Percentiles rank a stretch among this genome's conserved stretches.
These are phyloP conservation scores for Gambelia wislizenii DNA, from an alignment of 2,797 vertebrate species.

Conservation along the genomic window DNA sequence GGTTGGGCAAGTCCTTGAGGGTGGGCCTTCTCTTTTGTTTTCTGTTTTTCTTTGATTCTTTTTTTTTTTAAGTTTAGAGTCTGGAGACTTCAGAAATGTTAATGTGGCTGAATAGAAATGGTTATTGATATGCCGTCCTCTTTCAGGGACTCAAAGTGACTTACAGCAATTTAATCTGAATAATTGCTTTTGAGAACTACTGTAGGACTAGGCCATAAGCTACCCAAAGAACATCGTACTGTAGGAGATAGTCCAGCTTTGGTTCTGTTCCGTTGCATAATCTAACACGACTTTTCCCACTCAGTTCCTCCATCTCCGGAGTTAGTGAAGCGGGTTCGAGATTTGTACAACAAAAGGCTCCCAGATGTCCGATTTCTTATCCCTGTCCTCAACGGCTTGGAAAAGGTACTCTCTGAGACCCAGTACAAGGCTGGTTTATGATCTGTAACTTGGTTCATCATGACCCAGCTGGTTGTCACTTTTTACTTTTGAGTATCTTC, in stretches of 20 bases:
- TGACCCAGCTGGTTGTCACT: background rate
- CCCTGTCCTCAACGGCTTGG: conserved; percentile 93
- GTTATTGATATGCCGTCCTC: background rate
- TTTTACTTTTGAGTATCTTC: background rate
- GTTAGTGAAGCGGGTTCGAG: conserved; percentile 93
- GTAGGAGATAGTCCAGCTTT: too few relatives aligned
- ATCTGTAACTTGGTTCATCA: too few relatives aligned
- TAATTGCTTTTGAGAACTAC: background rate
- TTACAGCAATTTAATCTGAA: background rate
- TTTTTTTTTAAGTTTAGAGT: too few relatives aligned
- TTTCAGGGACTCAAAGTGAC: background rate
- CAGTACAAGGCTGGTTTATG: background rate
- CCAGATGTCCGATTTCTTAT: conserved; percentile 95
- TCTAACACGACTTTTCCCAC: background rate
- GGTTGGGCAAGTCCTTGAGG: too few relatives aligned
- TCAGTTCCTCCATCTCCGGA: conserved; percentile 94
- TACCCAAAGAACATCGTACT: too few relatives aligned
- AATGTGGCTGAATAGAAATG: too few relatives aligned
- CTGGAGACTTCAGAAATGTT: too few relatives aligned
- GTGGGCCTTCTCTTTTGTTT: too few relatives aligned
- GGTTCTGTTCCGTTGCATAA: rapidly evolving
- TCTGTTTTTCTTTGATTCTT: too few relatives aligned
- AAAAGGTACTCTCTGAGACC: conserved; percentile 83
- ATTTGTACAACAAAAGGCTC: conserved; percentile 95
- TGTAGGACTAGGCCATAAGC: background rate